Percentiles rank a stretch among this genome's conserved stretches.
phyloP scores from a whole-genome alignment of 2,888 invertebrate species.

The Euzophera pinguis region DNA sequence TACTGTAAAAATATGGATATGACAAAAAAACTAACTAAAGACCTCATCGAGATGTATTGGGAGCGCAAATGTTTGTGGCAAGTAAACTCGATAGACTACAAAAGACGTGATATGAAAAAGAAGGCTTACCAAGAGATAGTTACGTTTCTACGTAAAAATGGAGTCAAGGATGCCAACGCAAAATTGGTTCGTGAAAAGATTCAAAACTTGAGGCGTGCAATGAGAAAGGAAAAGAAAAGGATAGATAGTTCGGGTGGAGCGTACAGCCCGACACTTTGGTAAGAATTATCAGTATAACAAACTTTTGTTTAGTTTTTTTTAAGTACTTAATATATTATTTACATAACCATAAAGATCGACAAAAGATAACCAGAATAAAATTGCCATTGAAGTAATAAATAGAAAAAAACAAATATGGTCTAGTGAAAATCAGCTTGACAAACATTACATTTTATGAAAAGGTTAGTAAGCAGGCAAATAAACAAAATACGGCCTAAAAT shows the following conservation, averaged over 20 bases:
- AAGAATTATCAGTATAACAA: background rate
- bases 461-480: no score
- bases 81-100: constrained; percentile 17
- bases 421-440: no score
- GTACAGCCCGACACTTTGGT: constrained; percentile 18
- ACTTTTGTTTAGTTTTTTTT: no score
- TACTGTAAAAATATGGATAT: constrained; percentile 13
- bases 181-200: constrained; percentile 17
- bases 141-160: constrained; percentile 16
- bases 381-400: no score
- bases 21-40: constrained; percentile 15
- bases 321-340: no score
- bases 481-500: no score
- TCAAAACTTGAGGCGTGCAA: constrained; percentile 18
- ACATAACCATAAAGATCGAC: no score
- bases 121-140: constrained; percentile 17
- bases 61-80: constrained; percentile 19
- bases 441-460: no score
- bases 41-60: constrained; percentile 20
- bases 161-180: constrained; percentile 15
- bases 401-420: no score
- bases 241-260: constrained; percentile 16
- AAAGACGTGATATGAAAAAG: constrained; percentile 14
- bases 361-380: no score
- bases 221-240: constrained; percentile 19